phyloP scores from a whole-genome alignment of 1,140 invertebrate species.

The Drosophila nasuta region DNA sequence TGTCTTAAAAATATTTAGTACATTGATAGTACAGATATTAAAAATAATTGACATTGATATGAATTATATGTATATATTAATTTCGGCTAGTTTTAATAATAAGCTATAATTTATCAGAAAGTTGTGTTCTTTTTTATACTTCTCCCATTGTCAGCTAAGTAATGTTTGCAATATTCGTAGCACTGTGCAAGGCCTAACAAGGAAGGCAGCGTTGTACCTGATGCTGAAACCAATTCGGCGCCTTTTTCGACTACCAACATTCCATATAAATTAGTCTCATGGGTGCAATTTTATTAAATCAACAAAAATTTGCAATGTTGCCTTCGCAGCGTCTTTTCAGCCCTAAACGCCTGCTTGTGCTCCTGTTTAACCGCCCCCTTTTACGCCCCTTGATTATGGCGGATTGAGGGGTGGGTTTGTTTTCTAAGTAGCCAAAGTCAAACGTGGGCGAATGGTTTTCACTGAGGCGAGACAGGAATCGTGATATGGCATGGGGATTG shows the following conservation, averaged over 20 bases:
- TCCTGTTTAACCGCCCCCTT: constrained; percentile 9
- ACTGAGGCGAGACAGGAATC: constrained; percentile 12
- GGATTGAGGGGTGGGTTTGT: constrained; percentile 7
- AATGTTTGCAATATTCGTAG: neutral
- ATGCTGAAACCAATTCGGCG: constrained; percentile 71
- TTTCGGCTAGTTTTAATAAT: too few species aligned
- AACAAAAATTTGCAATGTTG: constrained; percentile 83
- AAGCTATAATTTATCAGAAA: too few species aligned
- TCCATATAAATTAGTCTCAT: constrained; percentile 82
- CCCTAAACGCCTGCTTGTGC: constrained; percentile 17
- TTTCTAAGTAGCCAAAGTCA: constrained; percentile 53
- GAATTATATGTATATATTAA: too few species aligned
- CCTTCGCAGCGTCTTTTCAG: constrained; percentile 56
- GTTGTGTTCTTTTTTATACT: neutral
- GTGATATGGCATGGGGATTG: neutral
- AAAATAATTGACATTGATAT: too few species aligned
- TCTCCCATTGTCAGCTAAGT: too few species aligned
- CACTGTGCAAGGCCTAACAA: constrained; percentile 54
- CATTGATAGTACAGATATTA: too few species aligned
- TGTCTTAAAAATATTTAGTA: too few species aligned
- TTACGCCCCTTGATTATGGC: constrained; percentile 35
- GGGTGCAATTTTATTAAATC: constrained; percentile 85
- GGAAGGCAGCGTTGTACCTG: constrained; percentile 37
- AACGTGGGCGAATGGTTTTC: constrained; percentile 26
- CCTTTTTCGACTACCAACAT: constrained; percentile 73